Evolutionary conservation across 2,888 invertebrate species (phyloP).

Genomic region (Conus canariensis): DNA sequence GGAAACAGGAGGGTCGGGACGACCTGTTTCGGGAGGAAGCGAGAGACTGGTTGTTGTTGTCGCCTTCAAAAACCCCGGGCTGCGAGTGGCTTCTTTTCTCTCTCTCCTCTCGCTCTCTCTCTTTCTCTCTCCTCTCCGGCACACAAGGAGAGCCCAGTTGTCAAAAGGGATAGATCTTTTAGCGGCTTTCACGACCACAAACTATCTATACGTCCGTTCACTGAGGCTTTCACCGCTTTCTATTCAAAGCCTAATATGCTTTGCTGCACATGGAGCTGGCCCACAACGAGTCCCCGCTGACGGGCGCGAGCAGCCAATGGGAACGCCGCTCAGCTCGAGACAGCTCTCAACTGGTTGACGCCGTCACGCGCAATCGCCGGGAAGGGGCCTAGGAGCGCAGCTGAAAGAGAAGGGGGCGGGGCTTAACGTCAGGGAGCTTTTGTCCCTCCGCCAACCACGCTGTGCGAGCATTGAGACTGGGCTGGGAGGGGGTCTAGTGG

Average conservation of each 20-base stretch:
- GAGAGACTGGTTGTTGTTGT: not conserved
- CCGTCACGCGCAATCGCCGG: constrained; percentile 13
- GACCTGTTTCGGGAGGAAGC: not conserved
- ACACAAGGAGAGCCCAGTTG: constrained; percentile 30
- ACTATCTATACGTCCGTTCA: constrained; percentile 60
- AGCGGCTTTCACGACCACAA: constrained; percentile 17
- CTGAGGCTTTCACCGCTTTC: constrained; percentile 58
- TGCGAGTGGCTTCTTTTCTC: not conserved
- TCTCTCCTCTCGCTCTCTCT: constrained; percentile 20
- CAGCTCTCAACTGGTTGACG: constrained; percentile 25
- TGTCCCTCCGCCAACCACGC: not conserved
- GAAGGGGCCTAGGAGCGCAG: not conserved
- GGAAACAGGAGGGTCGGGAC: too few species aligned
- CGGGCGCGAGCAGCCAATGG: constrained; percentile 28
- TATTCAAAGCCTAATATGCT: constrained; percentile 71
- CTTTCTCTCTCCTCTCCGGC: not conserved
- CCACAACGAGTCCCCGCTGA: constrained; percentile 48
- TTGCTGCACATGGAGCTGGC: constrained; percentile 68
- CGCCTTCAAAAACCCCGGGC: not conserved
- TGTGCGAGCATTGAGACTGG: constrained; percentile 3
- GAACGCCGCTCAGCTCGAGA: not conserved
- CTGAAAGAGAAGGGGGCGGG: not conserved
- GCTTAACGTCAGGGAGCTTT: not conserved
- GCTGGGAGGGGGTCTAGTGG: not conserved
- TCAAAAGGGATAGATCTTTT: constrained; percentile 60